These are phyloP conservation scores for Leptobrachium ailaonicum DNA, from an alignment of 2,113 vertebrate species.

Conservation along the genomic window DNA sequence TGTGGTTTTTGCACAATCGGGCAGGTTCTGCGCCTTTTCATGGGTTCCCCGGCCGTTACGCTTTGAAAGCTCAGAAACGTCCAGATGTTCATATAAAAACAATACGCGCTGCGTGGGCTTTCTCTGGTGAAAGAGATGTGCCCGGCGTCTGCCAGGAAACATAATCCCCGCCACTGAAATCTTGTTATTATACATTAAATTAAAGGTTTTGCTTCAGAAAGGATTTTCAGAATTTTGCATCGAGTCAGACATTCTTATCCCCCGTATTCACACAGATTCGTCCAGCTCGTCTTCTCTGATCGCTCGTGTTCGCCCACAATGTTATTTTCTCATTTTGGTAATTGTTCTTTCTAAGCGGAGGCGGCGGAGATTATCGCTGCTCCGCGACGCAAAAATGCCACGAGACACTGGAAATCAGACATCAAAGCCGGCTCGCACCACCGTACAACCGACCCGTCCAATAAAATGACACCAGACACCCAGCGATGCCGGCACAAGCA, in stretches of 20 bases:
- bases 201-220: conserved; percentile 30
- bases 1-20: too few species aligned
- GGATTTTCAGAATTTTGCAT: conserved; percentile 18
- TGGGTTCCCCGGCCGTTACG: too few species aligned
- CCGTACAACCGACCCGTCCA: too few species aligned
- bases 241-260: conserved; percentile 30
- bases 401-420: not conserved
- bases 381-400: not conserved
- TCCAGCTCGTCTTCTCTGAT: not conserved
- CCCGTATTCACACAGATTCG: conserved; percentile 8
- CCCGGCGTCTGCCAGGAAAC: conserved; percentile 19
- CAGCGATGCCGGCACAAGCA: too few species aligned
- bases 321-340: not conserved
- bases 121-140: conserved; percentile 18
- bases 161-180: conserved; percentile 31
- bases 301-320: not conserved
- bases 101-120: conserved; percentile 21
- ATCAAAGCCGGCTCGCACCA: too few species aligned
- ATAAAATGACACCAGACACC: too few species aligned
- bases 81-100: conserved; percentile 33
- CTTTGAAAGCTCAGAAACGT: not conserved
- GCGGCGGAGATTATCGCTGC: not conserved
- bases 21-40: too few species aligned
- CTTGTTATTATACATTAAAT: conserved; percentile 38
- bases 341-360: not conserved